Conservation (phyloP, 2,888 invertebrate genomes). For the Azorinus chamasolen region DNA sequence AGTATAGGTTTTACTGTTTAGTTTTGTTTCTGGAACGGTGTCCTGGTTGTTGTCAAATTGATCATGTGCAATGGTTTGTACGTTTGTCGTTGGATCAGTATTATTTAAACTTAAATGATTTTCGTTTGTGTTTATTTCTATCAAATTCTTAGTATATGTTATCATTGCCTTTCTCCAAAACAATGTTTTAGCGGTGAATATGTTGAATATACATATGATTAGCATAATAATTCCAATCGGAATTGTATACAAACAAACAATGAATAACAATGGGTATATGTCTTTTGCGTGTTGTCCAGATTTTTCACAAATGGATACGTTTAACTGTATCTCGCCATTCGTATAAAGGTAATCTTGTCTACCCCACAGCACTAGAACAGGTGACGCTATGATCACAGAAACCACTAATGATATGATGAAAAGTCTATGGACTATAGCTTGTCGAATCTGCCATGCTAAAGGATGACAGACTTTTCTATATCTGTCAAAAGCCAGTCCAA, state of each 20-base stretch:
- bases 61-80: too few relatives aligned
- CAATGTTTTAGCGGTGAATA: background rate
- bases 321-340: background rate
- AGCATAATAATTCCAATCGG: background rate
- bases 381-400: background rate
- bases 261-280: background rate
- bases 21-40: too few relatives aligned
- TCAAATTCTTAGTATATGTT: too few relatives aligned
- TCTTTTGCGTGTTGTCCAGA: background rate
- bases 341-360: too few relatives aligned
- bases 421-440: background rate
- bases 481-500: conserved; percentile 7
- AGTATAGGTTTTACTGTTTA: too few relatives aligned
- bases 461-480: conserved; percentile 15
- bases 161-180: background rate
- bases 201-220: conserved; percentile 1
- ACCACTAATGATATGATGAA: background rate
- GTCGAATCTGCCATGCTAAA: background rate
- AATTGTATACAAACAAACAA: background rate
- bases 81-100: too few relatives aligned
- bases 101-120: too few relatives aligned
- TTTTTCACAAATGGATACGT: conserved; percentile 3
- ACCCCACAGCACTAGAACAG: conserved; percentile 2
- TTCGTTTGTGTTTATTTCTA: too few relatives aligned
- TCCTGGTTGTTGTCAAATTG: too few relatives aligned